Base-by-base conservation (phyloP, 2,888 invertebrate genomes). In the Ormyrus labotus region DNA sequence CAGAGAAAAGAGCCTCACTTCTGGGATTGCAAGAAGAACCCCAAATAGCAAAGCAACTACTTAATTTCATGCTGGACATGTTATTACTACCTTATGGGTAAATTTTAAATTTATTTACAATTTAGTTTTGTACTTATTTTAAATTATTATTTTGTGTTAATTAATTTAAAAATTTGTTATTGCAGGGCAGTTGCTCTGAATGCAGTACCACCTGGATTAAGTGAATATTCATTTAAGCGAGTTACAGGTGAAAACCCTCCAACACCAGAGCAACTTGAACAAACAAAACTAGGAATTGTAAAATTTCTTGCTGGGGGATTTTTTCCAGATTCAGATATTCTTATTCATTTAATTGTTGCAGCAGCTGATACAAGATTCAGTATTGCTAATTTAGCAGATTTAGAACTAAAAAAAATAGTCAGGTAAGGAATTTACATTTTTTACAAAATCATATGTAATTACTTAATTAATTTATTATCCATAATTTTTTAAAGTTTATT, bases 291-390 rank as follows among this genome's bases (percentile, higher is more conserved):
- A 83, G 95, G 95, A 51, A 94, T 96, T 85, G 94, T 98, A 3
- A 96, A 96, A 87, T 96, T 98, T 87, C 92, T 98, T 75, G 94
- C 95, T 67, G 93, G 94, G 84, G 96, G 96, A 69, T 93, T 96
- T 60, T 95, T 97, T 86, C 92, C 93, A 48, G 94, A 95, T 86
- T 93, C 93, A 47, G 96, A 96, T 80, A 93, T 96, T 50, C 92
- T 97, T 45, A 91, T 95, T 82, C 95, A 96, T 75, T 92, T 97
- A 80, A 94, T 98, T 8, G 94, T 98, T 6, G 97, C 96, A 2
- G 96, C 97, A 0, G 95, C 98, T 0, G 98, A 98, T 88, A 96
- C 97, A 0, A 92, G 98, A 83, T 97, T 96, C 89, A 96, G 95
- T 90, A 96, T 98, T 64, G 97, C 97, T 73, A 96, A 97, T 88